Evolutionary conservation across 92 coral and sea anemone species (phyloP), one percentile per base, ranked within the genome.

Genomic region (Nematostella vectensis): DNA sequence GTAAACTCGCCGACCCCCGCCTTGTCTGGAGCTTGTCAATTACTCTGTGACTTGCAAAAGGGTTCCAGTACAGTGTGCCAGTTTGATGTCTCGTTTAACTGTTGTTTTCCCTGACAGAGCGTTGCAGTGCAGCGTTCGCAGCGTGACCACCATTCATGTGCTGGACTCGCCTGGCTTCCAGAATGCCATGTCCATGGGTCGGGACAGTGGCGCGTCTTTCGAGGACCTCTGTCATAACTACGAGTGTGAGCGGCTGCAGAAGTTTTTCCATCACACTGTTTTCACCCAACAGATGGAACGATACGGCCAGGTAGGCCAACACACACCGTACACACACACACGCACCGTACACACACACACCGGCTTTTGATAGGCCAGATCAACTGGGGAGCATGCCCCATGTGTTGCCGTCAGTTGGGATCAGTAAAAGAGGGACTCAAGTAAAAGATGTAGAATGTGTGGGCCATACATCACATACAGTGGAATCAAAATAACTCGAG

Each of bases 201-300:
- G 80, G 28, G 68, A 71, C 2, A 60, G 74, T 2, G 96, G 95
- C 8, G 95, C 95, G 3, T 25, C 70, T 61, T 91, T 91, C 65
- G 85, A 85, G 24, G 98, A 91, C 31, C 71, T 91, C 19, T 91
- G 98, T 52, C 88, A 86, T 53, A 91, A 91, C 62, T 91, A 91
- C 25, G 91, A 85, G 71, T 71, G 72, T 49, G 98, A 91, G 62
- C 77, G 98, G 29, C 79, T 91, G 17, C 98, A 91, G 51, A 91
- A 91, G 76, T 91, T 91, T 74, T 91, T 91, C 80, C 98, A 91
- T n/a, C 82, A 78, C 60, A 91, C 94, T 10, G 94, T 91, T 24
- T 91, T 91, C 57, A 71, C 81, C 1, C 74, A 78, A 22, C 98
- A 91, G 39, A 70, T 91, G 80, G 98, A 91, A 30, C 61, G 98